Evolutionary conservation across 2,888 invertebrate species (phyloP).

Genomic region (Megastigmus dorsalis): DNA sequence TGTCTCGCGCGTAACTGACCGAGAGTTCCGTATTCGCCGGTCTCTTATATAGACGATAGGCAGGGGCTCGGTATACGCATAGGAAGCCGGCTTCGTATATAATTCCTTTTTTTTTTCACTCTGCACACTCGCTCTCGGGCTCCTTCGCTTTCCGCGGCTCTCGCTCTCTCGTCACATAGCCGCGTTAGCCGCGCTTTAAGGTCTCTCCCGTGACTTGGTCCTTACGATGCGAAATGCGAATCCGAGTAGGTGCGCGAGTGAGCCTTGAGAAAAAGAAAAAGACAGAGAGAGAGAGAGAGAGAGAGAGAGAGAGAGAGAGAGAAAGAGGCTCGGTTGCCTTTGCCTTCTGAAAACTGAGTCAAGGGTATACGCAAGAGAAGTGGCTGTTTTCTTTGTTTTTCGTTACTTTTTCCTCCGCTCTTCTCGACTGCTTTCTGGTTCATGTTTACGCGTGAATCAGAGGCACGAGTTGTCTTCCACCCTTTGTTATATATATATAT

Average conservation of each 20-base stretch:
- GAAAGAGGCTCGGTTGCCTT: conserved; percentile 30
- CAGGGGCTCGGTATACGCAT: conserved; percentile 14
- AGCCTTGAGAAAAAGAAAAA: too few relatives aligned
- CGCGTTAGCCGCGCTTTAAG: conserved; percentile 2
- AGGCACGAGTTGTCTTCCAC: neutral
- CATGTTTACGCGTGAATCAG: conserved; percentile 8
- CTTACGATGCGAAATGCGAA: too few relatives aligned
- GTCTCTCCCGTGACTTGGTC: neutral
- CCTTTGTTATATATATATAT: conserved; percentile 4
- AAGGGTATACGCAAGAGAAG: conserved; percentile 40
- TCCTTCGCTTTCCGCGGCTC: too few relatives aligned
- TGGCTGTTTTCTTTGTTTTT: conserved; percentile 11
- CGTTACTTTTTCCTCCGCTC: neutral
- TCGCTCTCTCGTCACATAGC: conserved; percentile 7
- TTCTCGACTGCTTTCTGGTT: neutral
- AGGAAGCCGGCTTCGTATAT: conserved; percentile 37
- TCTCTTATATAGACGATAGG: conserved; percentile 66
- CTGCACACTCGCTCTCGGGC: too few relatives aligned
- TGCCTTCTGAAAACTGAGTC: conserved; percentile 48
- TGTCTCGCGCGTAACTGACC: conserved; percentile 62
- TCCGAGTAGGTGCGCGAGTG: too few relatives aligned
- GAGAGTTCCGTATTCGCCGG: conserved; percentile 62
- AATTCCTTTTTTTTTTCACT: conserved; percentile 28
- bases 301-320: conserved; percentile 18
- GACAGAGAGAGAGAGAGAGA: too few relatives aligned